Percentiles rank a stretch among this genome's conserved stretches.
Evolutionary conservation across 2,113 vertebrate genomes (phyloP).

Genomic region (Cranoglanis bouderius): DNA sequence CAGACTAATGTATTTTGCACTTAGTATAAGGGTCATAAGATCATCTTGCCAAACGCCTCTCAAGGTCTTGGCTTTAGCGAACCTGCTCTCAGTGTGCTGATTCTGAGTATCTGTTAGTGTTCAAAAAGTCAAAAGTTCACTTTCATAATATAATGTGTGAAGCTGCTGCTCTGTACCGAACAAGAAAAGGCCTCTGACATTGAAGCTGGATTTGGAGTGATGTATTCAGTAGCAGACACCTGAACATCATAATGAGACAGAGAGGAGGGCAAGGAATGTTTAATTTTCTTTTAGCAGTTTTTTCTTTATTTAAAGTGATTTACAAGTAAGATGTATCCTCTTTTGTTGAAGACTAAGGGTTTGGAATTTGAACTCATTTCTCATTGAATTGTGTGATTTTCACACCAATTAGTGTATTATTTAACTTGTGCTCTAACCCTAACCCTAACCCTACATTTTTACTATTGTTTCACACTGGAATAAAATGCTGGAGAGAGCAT

Average conservation of each 20-base stretch:
- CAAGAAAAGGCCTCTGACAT: background rate
- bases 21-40: constrained; percentile 13
- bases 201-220: background rate
- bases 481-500: background rate
- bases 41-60: background rate
- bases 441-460: too few relatives aligned
- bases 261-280: background rate
- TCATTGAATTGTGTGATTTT: too few relatives aligned
- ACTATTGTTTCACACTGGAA: background rate
- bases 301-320: background rate
- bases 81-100: background rate
- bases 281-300: background rate
- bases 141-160: constrained; percentile 12
- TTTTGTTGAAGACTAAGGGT: background rate
- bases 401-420: background rate
- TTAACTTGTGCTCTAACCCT: too few relatives aligned
- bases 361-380: background rate
- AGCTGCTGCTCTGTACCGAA: background rate
- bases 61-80: background rate
- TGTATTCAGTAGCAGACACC: background rate
- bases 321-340: background rate
- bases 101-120: constrained; percentile 7
- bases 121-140: constrained; percentile 9
- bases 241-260: background rate
- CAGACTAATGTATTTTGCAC: background rate